Evolutionary conservation across 2,888 invertebrate genomes (phyloP).

Genomic region (Lordiphosa fenestrarum): DNA sequence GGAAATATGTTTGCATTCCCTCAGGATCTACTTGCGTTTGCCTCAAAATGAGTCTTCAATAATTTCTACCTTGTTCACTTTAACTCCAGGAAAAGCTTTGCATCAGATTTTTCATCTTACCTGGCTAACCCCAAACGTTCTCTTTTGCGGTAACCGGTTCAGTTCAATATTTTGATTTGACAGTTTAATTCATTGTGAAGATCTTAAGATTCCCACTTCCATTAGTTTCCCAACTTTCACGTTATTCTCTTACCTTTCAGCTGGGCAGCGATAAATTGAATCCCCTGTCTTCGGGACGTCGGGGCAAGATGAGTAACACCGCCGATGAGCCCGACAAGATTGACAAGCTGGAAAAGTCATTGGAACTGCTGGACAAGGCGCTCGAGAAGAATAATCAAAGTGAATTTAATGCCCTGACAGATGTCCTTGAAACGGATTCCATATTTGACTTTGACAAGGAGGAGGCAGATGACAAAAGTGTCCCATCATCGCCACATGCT

Average conservation of each 20-base stretch:
- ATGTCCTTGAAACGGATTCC: conserved; percentile 51
- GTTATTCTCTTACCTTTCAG: conserved; percentile 1
- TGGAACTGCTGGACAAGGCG: conserved; percentile 60
- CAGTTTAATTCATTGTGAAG: no score
- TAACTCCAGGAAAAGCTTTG: no score
- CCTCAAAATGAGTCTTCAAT: no score
- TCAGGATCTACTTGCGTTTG: no score
- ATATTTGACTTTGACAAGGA: conserved; percentile 47
- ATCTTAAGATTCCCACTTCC: no score
- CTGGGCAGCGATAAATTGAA: conserved; percentile 48
- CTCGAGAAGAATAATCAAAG: conserved; percentile 63
- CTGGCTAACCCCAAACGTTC: no score
- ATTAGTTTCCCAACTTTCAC: no score
- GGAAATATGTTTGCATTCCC: no score
- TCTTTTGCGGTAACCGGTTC: no score
- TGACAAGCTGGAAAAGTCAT: conserved; percentile 60
- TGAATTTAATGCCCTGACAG: conserved; percentile 56
- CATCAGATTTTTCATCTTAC: no score
- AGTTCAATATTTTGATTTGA: no score
- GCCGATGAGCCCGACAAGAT: conserved; percentile 56
- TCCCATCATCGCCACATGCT: not conserved
- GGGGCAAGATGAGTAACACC: conserved; percentile 43
- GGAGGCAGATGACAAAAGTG: conserved; percentile 41
- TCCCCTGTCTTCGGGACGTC: conserved; percentile 45
- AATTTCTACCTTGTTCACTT: no score